Evolutionary conservation across 2,797 vertebrate species (phyloP).

Genomic region (Taeniopygia guttata): DNA sequence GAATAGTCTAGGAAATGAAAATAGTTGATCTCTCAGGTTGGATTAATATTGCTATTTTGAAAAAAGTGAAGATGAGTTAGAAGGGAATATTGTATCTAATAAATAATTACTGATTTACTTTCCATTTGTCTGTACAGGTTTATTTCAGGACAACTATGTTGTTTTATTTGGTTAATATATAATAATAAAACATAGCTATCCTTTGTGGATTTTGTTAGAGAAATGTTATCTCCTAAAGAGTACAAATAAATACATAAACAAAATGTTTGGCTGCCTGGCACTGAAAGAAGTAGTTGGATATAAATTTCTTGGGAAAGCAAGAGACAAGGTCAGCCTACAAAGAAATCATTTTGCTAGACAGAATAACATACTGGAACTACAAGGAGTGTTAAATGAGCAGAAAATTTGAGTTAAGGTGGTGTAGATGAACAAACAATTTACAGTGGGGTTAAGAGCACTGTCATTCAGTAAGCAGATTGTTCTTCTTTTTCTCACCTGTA

Average conservation of each 20-base stretch:
- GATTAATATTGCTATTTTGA: neutral
- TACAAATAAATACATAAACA: neutral
- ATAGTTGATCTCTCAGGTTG: neutral
- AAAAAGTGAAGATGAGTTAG: neutral
- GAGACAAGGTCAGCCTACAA: neutral
- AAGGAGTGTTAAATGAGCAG: neutral
- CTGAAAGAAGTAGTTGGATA: neutral
- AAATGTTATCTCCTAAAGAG: neutral
- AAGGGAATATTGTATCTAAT: neutral
- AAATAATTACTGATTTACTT: neutral
- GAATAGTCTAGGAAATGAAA: neutral
- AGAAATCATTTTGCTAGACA: neutral
- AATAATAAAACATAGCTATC: neutral
- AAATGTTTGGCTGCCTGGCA: neutral
- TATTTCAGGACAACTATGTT: neutral
- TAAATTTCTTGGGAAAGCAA: neutral
- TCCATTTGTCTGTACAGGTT: neutral
- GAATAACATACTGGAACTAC: neutral
- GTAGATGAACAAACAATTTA: neutral
- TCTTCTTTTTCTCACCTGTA: neutral
- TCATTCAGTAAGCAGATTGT: neutral
- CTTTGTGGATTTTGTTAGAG: neutral
- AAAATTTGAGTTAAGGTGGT: neutral
- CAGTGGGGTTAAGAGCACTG: neutral
- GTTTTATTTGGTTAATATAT: neutral